phyloP scores from a whole-genome alignment of 2,888 invertebrate genomes.

The Nebria brevicollis region DNA sequence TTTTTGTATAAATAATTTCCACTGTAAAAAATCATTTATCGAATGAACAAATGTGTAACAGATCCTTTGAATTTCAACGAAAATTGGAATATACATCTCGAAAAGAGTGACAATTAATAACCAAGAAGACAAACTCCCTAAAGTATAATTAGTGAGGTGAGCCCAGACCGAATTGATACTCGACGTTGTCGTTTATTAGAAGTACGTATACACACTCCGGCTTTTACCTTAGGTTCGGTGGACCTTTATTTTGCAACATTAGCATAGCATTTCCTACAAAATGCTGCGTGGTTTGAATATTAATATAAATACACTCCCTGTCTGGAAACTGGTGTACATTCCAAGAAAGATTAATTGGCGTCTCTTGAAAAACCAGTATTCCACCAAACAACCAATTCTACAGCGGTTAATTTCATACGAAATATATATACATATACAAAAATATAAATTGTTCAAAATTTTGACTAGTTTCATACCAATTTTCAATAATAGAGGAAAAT shows the following conservation, averaged over 20 bases:
- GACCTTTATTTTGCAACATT: conserved; percentile 56
- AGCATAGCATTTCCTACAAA: conserved; percentile 59
- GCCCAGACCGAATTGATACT: conserved; percentile 4
- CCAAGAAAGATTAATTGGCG: conserved; percentile 3
- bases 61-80: not conserved
- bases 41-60: not conserved
- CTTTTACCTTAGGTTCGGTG: conserved; percentile 31
- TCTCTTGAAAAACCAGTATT: not conserved
- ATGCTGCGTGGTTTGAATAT: conserved; percentile 59
- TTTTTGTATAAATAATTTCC: too few species aligned
- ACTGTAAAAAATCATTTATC: too few species aligned
- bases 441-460: not conserved
- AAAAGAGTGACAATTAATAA: not conserved
- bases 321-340: conserved; percentile 16
- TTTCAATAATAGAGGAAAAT: not conserved
- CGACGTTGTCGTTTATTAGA: conserved; percentile 4
- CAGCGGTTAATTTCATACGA: not conserved
- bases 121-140: not conserved
- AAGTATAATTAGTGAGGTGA: conserved; percentile 3
- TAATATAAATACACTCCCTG: conserved; percentile 55
- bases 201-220: conserved; percentile 6
- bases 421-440: not conserved
- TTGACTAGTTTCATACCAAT: not conserved
- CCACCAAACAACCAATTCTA: not conserved
- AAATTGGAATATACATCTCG: conserved; percentile 22